Conservation (phyloP, 2,888 invertebrate species). For the Tetrapedia diversipes region DNA sequence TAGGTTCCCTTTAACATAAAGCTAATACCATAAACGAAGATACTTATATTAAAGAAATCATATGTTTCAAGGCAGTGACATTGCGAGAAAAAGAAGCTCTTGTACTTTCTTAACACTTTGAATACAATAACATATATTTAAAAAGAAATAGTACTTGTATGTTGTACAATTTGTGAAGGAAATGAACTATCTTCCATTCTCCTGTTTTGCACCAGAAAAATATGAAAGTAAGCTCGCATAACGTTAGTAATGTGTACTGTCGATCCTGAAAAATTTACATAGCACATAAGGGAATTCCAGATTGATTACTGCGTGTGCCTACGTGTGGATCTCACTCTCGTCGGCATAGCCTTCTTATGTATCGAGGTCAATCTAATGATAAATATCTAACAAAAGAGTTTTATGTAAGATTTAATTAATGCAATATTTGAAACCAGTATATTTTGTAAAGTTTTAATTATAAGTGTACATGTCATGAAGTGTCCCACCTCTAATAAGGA, state of each 20-base stretch:
- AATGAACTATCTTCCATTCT: conserved; percentile 44
- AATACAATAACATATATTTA: conserved; percentile 38
- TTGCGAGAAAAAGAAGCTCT: conserved; percentile 27
- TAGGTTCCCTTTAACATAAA: not conserved
- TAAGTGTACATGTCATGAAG: conserved; percentile 51
- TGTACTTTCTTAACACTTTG: conserved; percentile 60
- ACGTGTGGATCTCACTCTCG: conserved; percentile 63
- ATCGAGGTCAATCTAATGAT: conserved; percentile 45
- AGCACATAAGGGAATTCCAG: conserved; percentile 38
- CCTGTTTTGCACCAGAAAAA: conserved; percentile 40
- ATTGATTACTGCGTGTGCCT: conserved; percentile 58
- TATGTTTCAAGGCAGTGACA: conserved; percentile 12
- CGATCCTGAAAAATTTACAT: conserved; percentile 39
- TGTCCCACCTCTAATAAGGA: conserved; percentile 28
- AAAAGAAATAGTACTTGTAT: conserved; percentile 39
- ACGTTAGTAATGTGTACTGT: conserved; percentile 37
- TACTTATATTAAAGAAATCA: conserved; percentile 10
- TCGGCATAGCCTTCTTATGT: conserved; percentile 58
- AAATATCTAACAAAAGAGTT: conserved; percentile 40
- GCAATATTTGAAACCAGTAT: conserved; percentile 47
- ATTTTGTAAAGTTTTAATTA: conserved; percentile 63
- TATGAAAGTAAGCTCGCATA: conserved; percentile 49
- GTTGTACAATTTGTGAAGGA: conserved; percentile 40
- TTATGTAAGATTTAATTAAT: conserved; percentile 53
- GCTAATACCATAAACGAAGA: not conserved